phyloP scores from a whole-genome alignment of 2,888 invertebrate species.

The Xestoiulus laeticollis region DNA sequence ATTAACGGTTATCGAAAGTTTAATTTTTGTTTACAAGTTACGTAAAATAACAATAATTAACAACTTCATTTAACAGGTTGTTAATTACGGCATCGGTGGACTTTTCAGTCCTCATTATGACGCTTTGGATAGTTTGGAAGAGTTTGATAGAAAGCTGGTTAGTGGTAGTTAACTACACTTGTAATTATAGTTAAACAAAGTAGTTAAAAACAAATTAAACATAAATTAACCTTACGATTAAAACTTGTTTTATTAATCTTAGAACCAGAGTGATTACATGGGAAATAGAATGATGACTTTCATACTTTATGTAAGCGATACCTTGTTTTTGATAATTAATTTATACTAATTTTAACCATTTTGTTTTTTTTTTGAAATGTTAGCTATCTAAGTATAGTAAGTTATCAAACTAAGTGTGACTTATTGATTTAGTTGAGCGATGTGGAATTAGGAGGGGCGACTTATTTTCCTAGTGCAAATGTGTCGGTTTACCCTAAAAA shows the following conservation, averaged over 20 bases:
- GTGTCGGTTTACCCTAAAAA: slow-evolving; percentile 30
- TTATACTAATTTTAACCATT: too few species aligned
- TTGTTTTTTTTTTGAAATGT: too few species aligned
- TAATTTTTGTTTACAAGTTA: not conserved
- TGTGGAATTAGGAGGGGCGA: slow-evolving; percentile 48
- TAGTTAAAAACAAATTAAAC: not conserved
- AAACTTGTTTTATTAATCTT: not conserved
- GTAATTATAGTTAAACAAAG: too few species aligned
- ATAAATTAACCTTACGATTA: not conserved
- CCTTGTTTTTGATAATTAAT: too few species aligned
- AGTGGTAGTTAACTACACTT: too few species aligned
- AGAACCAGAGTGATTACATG: slow-evolving; percentile 1
- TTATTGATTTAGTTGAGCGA: slow-evolving; percentile 44
- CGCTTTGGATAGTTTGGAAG: not conserved
- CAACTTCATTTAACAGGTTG: not conserved
- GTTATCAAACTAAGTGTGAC: too few species aligned
- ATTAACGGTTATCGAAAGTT: too few species aligned
- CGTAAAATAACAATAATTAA: too few species aligned
- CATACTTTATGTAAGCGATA: slow-evolving; percentile 44
- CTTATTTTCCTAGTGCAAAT: slow-evolving; percentile 1
- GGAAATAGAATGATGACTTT: slow-evolving; percentile 23
- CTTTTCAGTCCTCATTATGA: slow-evolving; percentile 17
- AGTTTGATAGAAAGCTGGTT: not conserved
- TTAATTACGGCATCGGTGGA: slow-evolving; percentile 45
- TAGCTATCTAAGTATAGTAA: too few species aligned